Conservation (phyloP, 2,797 vertebrate species). For the Acanthurus lineatus region DNA sequence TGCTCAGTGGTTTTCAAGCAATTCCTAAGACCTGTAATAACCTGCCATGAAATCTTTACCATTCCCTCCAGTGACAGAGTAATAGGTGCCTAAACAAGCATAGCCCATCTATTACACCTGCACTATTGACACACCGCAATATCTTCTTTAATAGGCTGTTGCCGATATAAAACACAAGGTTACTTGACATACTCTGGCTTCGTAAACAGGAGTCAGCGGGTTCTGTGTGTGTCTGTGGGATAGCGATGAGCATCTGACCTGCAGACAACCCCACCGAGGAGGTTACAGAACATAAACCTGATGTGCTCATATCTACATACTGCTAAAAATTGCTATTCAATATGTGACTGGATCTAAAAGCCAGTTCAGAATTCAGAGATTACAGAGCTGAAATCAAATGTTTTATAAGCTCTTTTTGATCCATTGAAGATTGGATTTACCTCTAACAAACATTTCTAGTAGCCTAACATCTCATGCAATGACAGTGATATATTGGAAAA, state of each 20-base stretch:
- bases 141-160: conserved; percentile 63
- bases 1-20: conserved; percentile 16
- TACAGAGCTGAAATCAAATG: not conserved
- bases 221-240: conserved; percentile 24
- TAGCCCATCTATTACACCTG: conserved; percentile 54
- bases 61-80: conserved; percentile 23
- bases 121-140: conserved; percentile 37
- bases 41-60: conserved; percentile 25
- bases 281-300: conserved; percentile 34
- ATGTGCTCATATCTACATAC: conserved; percentile 9
- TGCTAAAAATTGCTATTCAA: conserved; percentile 11
- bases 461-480: not conserved
- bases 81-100: conserved; percentile 51
- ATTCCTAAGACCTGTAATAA: conserved; percentile 26
- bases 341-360: not conserved
- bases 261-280: conserved; percentile 53
- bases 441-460: not conserved
- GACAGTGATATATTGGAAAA: not conserved
- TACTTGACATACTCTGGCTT: conserved; percentile 57
- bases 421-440: not conserved
- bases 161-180: conserved; percentile 73
- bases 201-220: conserved; percentile 35
- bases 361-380: conserved; percentile 12
- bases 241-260: conserved; percentile 58
- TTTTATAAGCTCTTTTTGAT: conserved; percentile 5